Conservation (phyloP, 2,113 vertebrate species). For the Notothenia rossii region DNA sequence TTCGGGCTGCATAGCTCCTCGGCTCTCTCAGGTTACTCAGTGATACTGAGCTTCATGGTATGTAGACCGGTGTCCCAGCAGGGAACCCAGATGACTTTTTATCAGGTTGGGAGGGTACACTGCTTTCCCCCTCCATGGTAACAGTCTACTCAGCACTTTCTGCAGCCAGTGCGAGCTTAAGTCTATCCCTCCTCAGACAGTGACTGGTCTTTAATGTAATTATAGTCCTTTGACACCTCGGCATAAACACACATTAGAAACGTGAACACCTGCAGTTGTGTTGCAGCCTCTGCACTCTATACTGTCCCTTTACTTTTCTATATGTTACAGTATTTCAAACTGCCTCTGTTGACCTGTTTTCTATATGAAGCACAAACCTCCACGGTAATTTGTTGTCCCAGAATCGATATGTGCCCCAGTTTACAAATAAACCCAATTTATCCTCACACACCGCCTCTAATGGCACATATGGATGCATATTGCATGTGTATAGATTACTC, state of each 20-base stretch:
- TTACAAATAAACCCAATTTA: slow-evolving; percentile 44
- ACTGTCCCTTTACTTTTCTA: slow-evolving; percentile 1
- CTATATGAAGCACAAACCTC: slow-evolving; percentile 47
- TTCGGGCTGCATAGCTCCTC: slow-evolving; percentile 47
- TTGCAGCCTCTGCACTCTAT: slow-evolving; percentile 1
- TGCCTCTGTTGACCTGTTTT: slow-evolving; percentile 30
- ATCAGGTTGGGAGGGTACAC: slow-evolving; percentile 21
- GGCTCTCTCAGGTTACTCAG: slow-evolving; percentile 69
- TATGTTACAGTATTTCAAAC: not conserved
- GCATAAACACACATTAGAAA: slow-evolving; percentile 25
- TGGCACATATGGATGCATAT: not conserved
- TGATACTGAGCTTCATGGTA: slow-evolving; percentile 68
- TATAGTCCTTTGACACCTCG: slow-evolving; percentile 29
- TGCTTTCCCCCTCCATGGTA: slow-evolving; percentile 18
- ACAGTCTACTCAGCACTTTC: slow-evolving; percentile 49
- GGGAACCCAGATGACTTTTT: slow-evolving; percentile 35
- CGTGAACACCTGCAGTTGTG: slow-evolving; percentile 25
- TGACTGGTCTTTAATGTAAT: slow-evolving; percentile 51
- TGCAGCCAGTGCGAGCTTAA: slow-evolving; percentile 13
- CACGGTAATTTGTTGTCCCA: slow-evolving; percentile 38
- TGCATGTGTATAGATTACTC: not conserved
- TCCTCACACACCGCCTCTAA: slow-evolving; percentile 21
- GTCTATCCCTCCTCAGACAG: slow-evolving; percentile 36
- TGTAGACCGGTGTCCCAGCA: slow-evolving; percentile 60
- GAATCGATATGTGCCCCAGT: slow-evolving; percentile 59